Base-by-base conservation (phyloP, 2,797 vertebrate genomes). In the Echiichthys vipera region DNA sequence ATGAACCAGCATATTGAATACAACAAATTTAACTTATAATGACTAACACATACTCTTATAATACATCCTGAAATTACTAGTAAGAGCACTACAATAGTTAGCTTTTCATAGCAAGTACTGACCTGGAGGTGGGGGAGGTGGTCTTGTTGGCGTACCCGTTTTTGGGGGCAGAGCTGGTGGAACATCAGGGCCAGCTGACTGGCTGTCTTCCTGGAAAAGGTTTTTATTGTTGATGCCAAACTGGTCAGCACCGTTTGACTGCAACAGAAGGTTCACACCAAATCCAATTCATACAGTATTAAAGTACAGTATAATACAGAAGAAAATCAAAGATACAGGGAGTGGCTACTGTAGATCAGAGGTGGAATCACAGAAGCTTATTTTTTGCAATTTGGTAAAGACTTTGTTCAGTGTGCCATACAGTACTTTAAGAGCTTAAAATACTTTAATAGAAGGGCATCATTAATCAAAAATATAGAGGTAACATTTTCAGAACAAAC, bases 81-180 rank as follows among this genome's bases (percentile, higher is more conserved):
- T 1, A 45, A 11, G 0, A 32, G 29, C 34, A 2, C 25, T 5
- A 15, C 32, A 43, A 2, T 7, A 7, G 2, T 30, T n/a, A 3
- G 1, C 1, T 17, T 55, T 54, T n/a, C 8, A 54, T 8, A 9
- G 13, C 2, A 6, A 40, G 20, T n/a, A 77, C 92, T 92, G 91
- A 99, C 98, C 97, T 92, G 97, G 97, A 59, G 98, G 97, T 25
- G 96, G 97, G 20, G 98, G 98, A 53, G 98, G 98, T 17, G 98
- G 97, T 90, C 98, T 94, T 13, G 98, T 98, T 68, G 98, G 98
- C 5, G 98, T 99, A 86, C 97, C 97, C 2, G 94, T 97, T 93
- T 99, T 99, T 13, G 98, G 97, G 15, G 98, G 98, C 89, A 98
- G 91, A 25, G 98, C 97, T 46, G 98, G 98, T 79, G 98, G 98